Evolutionary conservation across 2,888 invertebrate genomes (phyloP), one percentile per base, ranked within the genome.

Genomic region (Noctua comes): DNA sequence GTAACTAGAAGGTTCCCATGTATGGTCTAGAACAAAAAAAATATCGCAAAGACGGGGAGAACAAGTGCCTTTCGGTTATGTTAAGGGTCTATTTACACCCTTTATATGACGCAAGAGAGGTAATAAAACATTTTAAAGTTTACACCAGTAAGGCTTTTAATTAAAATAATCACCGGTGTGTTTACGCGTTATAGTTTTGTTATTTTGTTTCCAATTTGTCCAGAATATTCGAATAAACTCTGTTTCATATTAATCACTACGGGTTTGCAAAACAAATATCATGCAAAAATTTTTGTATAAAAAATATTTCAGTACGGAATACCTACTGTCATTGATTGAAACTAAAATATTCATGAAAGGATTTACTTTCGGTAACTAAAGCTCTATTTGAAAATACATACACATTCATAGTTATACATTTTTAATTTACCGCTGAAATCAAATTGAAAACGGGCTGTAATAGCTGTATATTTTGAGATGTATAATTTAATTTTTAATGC

Each of bases 281-380:
- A 70, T 68, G 51, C 73, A 76, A 78, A 82, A 69, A 72, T 70
- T 76, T 76, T 82, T 5, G 4, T 24, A 36, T 40, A 48, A 13
- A 6, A 13, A 82, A 80, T 54, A 69, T 65, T 57, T 72, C 46
- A 48, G 31, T 24, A 43, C 24, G 2, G 54, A 68, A 71, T 68
- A 64, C 3, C 59, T 48, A 76, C 70, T 40, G n/a, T 8, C 65
- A 82, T 76, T 76, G 82, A 84, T 86, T 84, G 71, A 84, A 82
- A 86, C 82, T 86, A 69, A 82, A 82, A 79, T 83, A 85, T 85
- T 80, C 85, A 83, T 80, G 62, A 54, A 51, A 77, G 68, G 75
- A 80, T 77, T 86, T 77, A 79, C 36, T 78, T 80, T 78, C 11
- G 40, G 36, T 27, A 59, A 68, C 57, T 64, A 73, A 73, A 79